These are phyloP conservation scores for Drosophila basisetae DNA, from an alignment of 2,888 invertebrate genomes.

Conservation along the genomic window DNA sequence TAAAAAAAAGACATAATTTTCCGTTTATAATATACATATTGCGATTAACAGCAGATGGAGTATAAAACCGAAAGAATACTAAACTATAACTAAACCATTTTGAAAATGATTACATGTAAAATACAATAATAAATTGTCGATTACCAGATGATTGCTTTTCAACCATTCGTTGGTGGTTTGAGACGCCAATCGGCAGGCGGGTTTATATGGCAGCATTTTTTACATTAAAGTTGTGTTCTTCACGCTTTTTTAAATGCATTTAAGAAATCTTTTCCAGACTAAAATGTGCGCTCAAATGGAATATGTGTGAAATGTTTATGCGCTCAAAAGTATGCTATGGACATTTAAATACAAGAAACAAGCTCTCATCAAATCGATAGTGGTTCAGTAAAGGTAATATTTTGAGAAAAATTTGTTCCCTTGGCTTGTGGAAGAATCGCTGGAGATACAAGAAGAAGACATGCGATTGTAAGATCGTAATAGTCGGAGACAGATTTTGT, in stretches of 20 bases:
- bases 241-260: slow-evolving; percentile 41
- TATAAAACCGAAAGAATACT: not conserved
- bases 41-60: not conserved
- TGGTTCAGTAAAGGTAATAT: not conserved
- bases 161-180: slow-evolving; percentile 47
- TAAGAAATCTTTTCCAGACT: not conserved
- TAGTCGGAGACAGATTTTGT: not conserved
- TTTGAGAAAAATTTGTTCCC: not conserved
- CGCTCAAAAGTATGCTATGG: slow-evolving; percentile 45
- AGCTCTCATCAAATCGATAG: not conserved
- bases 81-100: not conserved
- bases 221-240: not conserved
- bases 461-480: slow-evolving; percentile 26
- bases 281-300: not conserved
- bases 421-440: slow-evolving; percentile 8
- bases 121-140: not conserved
- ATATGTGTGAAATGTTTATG: not conserved
- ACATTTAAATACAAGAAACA: not conserved
- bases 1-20: not conserved
- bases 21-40: not conserved
- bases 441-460: slow-evolving; percentile 16
- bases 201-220: slow-evolving; percentile 50
- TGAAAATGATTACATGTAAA: not conserved
- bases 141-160: slow-evolving; percentile 5
- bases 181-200: slow-evolving; percentile 53